A percentile compares a stretch with the other conserved stretches of the same genome.
phyloP scores from a whole-genome alignment of 2,113 vertebrate genomes.

The Psammodynastes pulverulentus region DNA sequence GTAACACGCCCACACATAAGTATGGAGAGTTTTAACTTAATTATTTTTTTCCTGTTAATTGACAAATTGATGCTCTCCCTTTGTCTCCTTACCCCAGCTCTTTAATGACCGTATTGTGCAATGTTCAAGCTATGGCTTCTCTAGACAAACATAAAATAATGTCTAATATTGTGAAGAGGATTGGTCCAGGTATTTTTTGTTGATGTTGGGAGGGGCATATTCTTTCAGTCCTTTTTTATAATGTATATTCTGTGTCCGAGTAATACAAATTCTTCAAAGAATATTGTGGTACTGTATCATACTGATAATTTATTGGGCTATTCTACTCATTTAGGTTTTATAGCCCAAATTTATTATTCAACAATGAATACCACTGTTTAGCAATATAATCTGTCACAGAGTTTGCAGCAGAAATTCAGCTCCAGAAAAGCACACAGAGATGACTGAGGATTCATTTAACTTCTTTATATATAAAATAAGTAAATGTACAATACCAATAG shows the following conservation, averaged over 20 bases:
- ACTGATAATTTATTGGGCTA: slow-evolving; percentile 22
- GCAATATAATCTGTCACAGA: too few relatives aligned
- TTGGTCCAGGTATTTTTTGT: background rate
- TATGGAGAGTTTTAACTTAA: background rate
- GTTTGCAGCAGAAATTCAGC: too few relatives aligned
- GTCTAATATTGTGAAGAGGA: background rate
- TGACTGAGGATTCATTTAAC: too few relatives aligned
- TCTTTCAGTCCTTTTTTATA: background rate
- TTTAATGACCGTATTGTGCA: background rate
- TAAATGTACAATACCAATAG: too few relatives aligned
- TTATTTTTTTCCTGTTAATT: background rate
- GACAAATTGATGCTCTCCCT: background rate
- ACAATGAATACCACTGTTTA: background rate
- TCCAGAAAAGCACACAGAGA: too few relatives aligned
- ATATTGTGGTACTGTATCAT: fast-evolving
- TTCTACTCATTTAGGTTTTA: slow-evolving; percentile 32
- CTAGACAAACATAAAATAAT: background rate
- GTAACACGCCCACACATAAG: background rate
- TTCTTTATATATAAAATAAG: too few relatives aligned
- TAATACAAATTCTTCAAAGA: slow-evolving; percentile 11
- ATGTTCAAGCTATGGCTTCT: background rate
- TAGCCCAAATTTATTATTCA: slow-evolving; percentile 15
- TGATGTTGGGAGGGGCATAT: background rate
- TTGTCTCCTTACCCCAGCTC: background rate
- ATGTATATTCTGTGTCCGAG: background rate